Evolutionary conservation across 2,797 vertebrate species (phyloP), one percentile per base, ranked within the genome.

Genomic region (Chaunax sp.): DNA sequence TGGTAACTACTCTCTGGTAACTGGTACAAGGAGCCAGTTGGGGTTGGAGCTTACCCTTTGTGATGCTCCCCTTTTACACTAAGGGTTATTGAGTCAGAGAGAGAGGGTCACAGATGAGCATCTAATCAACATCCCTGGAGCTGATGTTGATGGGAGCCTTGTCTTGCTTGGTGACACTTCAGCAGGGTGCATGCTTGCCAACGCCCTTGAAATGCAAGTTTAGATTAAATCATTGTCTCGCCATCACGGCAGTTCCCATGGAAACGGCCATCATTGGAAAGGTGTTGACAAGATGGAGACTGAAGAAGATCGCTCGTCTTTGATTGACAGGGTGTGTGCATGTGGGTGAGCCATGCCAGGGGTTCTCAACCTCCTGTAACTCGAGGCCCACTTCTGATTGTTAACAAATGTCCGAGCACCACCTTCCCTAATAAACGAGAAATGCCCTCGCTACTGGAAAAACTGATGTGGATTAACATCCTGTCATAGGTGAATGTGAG

Each of bases 191-290:
- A 47, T 19, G 30, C 60, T 52, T 44, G 11, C 58, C 41, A 38
- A 30, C 23, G 15, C 20, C 40, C 22, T 37, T 1, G 3, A 35
- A 28, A 20, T 49, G 28, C 18, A 43, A 76, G 58, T 41, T 2
- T 14, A 55, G 47, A 50, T 59, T 73, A 72, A 69, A 75, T 68
- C 69, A 26, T 13, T 40, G 66, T 76, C 63, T 74, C 40, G 30
- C 63, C 47, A 28, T 68, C 49, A 7, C 35, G 44, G 61, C 55
- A 49, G 81, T 85, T 80, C 75, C 78, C 72, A 78, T 82, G 70
- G 84, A 79, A 84, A 86, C 63, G 11, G 49, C 26, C 19, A 18
- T 73, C 37, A 14, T 54, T 58, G 25, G 26, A 47, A 68, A 71
- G 68, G 77, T 68, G 69, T 73, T 55, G 64, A 84, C 55, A 50